Conservation (phyloP, 2,113 vertebrate genomes). For the Tiliqua scincoides region DNA sequence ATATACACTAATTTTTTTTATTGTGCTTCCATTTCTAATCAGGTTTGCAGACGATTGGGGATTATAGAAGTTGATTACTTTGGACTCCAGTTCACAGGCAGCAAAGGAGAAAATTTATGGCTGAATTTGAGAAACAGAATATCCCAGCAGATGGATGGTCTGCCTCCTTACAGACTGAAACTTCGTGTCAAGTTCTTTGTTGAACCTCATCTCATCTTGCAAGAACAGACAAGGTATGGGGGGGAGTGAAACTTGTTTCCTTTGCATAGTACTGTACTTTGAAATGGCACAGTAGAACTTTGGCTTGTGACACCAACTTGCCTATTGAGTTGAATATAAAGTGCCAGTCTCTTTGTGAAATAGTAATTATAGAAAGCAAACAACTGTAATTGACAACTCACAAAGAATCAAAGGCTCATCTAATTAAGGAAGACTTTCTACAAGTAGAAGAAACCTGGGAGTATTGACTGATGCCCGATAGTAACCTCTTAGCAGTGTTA, state of each 20-base stretch:
- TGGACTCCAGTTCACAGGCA: conserved; percentile 94
- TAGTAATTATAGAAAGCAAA: fast-evolving
- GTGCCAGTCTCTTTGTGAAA: neutral
- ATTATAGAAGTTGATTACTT: conserved; percentile 99
- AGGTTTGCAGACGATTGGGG: conserved; percentile 96
- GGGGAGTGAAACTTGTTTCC: conserved; percentile 20
- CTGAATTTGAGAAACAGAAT: conserved; percentile 98
- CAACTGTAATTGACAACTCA: neutral
- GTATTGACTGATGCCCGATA: conserved; percentile 76
- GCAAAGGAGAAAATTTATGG: conserved; percentile 97
- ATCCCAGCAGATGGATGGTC: conserved; percentile 95
- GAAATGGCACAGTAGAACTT: neutral
- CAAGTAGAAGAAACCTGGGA: conserved; percentile 20
- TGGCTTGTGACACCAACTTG: neutral
- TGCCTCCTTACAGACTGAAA: conserved; percentile 91
- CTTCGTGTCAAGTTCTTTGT: conserved; percentile 98
- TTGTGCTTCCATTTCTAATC: conserved; percentile 46
- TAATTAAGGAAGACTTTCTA: neutral
- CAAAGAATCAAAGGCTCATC: neutral
- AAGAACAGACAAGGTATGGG: conserved; percentile 94
- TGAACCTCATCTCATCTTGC: conserved; percentile 96
- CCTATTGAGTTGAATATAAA: neutral
- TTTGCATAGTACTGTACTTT: neutral
- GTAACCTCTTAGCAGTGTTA: conserved; percentile 91
- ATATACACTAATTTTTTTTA: neutral